phyloP scores from a whole-genome alignment of 2,888 invertebrate species.

The Panopea generosa region DNA sequence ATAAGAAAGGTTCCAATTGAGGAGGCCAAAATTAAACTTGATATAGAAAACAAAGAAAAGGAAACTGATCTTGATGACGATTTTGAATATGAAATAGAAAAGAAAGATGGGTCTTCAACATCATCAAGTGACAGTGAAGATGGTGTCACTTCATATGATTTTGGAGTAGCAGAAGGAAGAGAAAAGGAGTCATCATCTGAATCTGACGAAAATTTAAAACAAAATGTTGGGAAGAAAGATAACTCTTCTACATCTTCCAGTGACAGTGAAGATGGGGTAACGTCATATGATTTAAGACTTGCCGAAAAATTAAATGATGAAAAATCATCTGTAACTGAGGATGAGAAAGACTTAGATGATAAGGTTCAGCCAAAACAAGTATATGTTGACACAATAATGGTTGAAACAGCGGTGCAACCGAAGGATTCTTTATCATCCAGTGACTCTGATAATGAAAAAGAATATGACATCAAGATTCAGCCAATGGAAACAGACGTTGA shows the following conservation, averaged over 20 bases:
- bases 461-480: too few species aligned
- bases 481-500: too few species aligned
- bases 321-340: neutral
- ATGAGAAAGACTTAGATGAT: neutral
- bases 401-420: neutral
- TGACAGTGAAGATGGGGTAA: slow-evolving; percentile 6
- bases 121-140: slow-evolving; percentile 12
- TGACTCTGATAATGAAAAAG: too few species aligned
- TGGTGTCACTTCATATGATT: slow-evolving; percentile 2
- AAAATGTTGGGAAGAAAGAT: neutral
- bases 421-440: too few species aligned
- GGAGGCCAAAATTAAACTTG: neutral
- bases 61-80: slow-evolving; percentile 8
- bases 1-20: slow-evolving; percentile 4
- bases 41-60: neutral
- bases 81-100: neutral
- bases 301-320: neutral
- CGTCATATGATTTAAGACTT: neutral
- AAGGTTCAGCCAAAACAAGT: neutral
- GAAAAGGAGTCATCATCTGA: too few species aligned
- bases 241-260: slow-evolving; percentile 6
- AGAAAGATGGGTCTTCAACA: neutral
- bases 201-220: too few species aligned
- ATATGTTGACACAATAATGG: too few species aligned
- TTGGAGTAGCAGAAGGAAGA: too few species aligned